Evolutionary conservation across 2,797 vertebrate genomes (phyloP).

Genomic region (Pipistrellus nathusii): DNA sequence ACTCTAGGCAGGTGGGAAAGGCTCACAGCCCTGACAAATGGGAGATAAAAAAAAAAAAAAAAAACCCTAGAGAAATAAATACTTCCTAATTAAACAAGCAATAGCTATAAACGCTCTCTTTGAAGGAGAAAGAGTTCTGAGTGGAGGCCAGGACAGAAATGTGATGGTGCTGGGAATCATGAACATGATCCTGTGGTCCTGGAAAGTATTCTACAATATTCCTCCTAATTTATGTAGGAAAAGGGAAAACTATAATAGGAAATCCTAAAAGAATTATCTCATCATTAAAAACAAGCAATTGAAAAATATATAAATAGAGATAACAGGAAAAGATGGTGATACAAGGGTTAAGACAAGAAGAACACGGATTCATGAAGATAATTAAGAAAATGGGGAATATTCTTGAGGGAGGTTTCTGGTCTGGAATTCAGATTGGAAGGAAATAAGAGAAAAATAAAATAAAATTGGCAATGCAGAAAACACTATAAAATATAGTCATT

Average conservation of each 20-base stretch:
- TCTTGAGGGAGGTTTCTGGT: not conserved
- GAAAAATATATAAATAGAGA: not conserved
- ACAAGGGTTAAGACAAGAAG: not conserved
- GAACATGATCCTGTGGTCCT: not conserved
- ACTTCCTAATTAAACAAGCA: fast-evolving
- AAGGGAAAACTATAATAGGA: not conserved
- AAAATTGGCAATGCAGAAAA: not conserved
- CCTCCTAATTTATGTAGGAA: not conserved
- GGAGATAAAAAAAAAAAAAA: not conserved
- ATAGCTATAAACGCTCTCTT: not conserved
- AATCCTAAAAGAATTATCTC: not conserved
- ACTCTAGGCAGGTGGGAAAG: not conserved
- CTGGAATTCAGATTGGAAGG: not conserved
- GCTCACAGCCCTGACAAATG: not conserved
- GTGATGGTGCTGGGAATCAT: not conserved
- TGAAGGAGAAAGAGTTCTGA: not conserved
- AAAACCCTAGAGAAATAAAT: not conserved
- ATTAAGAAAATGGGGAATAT: not conserved
- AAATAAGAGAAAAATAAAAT: not conserved
- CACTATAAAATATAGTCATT: not conserved
- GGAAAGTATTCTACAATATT: not conserved
- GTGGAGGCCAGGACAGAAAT: not conserved
- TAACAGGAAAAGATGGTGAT: not conserved
- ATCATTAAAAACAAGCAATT: not conserved
- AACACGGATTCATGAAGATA: not conserved